Conservation (phyloP, 2,113 vertebrate species). For the Clarias macrocephalus region DNA sequence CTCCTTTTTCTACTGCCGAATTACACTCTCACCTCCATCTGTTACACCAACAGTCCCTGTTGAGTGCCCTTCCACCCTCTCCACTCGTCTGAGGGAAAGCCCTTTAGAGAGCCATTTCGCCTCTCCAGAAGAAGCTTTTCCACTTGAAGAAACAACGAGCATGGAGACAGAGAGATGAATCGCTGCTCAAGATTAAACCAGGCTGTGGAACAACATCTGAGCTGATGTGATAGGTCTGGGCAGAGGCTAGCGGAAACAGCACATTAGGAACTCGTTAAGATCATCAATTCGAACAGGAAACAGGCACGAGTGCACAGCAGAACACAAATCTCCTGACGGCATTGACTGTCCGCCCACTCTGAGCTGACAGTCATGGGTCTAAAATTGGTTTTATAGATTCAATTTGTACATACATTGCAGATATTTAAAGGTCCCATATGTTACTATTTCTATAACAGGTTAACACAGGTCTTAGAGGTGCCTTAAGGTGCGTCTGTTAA, state of each 20-base stretch:
- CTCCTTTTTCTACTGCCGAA: neutral
- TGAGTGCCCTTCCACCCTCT: neutral
- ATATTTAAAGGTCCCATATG: no score
- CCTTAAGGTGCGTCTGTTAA: no score
- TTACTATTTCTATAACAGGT: no score
- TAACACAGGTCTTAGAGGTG: no score
- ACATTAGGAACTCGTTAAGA: conserved; percentile 59
- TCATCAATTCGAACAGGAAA: conserved; percentile 54
- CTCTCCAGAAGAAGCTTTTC: conserved; percentile 55
- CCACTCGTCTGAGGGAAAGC: neutral
- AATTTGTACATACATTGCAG: conserved; percentile 6
- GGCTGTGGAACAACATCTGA: conserved; percentile 52
- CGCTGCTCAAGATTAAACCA: conserved; percentile 60
- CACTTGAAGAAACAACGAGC: conserved; percentile 56
- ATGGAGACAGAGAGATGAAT: conserved; percentile 53
- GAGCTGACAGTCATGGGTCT: neutral
- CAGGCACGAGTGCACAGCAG: conserved; percentile 20
- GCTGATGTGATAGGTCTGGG: conserved; percentile 53
- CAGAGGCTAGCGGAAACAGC: conserved; percentile 43
- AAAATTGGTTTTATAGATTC: conserved; percentile 7
- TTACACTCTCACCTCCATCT: conserved; percentile 9
- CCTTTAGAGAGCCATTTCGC: conserved; percentile 54
- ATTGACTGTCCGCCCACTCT: neutral
- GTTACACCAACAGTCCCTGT: neutral
- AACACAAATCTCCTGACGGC: neutral